phyloP scores from a whole-genome alignment of 2,797 vertebrate genomes.

The Sibirionetta formosa region DNA sequence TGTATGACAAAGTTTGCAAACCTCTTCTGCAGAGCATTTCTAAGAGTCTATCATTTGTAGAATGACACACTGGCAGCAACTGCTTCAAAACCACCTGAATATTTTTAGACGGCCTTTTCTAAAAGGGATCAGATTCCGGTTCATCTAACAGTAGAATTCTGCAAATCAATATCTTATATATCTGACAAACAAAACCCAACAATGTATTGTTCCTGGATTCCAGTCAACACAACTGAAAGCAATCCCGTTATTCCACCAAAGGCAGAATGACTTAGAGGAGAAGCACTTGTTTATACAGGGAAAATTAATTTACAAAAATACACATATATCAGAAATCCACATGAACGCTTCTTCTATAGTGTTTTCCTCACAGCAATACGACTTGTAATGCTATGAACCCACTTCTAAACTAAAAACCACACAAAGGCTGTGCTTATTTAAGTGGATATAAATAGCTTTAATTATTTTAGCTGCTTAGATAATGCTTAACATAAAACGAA shows the following conservation, averaged over 20 bases:
- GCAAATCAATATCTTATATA: background rate
- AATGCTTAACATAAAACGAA: background rate
- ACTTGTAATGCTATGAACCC: background rate
- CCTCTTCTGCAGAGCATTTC: background rate
- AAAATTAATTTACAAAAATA: background rate
- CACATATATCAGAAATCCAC: background rate
- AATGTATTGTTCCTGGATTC: slow-evolving; percentile 32
- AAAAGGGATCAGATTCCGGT: background rate
- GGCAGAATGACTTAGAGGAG: background rate
- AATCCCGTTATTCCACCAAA: slow-evolving; percentile 27
- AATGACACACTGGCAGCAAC: background rate
- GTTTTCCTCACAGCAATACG: background rate
- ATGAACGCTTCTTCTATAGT: background rate
- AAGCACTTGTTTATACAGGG: background rate
- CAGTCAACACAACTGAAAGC: slow-evolving; percentile 15
- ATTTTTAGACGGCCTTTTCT: background rate
- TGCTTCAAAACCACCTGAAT: background rate
- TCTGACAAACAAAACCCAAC: background rate
- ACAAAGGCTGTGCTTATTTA: background rate
- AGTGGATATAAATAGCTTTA: background rate
- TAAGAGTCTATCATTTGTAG: background rate
- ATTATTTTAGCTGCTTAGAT: background rate
- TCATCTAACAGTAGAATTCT: background rate
- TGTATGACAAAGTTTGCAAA: background rate
- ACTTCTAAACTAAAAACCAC: background rate